Evolutionary conservation across 2,888 invertebrate species (phyloP).

Genomic region (Caenorhabditis angaria): DNA sequence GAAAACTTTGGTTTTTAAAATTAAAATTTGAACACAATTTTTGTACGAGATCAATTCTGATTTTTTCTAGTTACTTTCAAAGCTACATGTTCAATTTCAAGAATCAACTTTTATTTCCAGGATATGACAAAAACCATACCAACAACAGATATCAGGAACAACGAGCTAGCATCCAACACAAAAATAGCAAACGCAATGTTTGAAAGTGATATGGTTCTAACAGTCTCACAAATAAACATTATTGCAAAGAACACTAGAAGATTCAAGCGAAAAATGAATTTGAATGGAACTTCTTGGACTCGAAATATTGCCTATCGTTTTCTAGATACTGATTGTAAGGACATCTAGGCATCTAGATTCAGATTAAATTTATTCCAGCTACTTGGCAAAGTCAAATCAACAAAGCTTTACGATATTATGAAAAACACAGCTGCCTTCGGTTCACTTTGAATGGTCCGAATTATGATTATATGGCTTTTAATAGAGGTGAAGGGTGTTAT

Average conservation of each 20-base stretch:
- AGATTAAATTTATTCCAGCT: conserved; percentile 24
- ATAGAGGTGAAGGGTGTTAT: conserved; percentile 57
- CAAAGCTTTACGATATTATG: conserved; percentile 56
- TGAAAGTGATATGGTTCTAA: conserved; percentile 47
- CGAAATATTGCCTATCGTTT: conserved; percentile 48
- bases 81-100: too few species aligned
- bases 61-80: too few species aligned
- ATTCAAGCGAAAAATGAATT: conserved; percentile 36
- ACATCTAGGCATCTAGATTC: not conserved
- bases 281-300: conserved; percentile 43
- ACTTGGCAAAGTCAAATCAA: conserved; percentile 57
- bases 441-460: conserved; percentile 50
- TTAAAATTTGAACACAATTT: too few species aligned
- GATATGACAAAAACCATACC: conserved; percentile 33
- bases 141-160: conserved; percentile 21
- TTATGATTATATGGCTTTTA: conserved; percentile 49
- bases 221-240: conserved; percentile 43
- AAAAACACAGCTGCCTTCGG: conserved; percentile 62
- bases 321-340: conserved; percentile 46
- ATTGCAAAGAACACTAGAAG: conserved; percentile 23
- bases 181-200: conserved; percentile 44
- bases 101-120: conserved; percentile 7
- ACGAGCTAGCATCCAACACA: conserved; percentile 41
- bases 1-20: too few species aligned
- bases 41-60: too few species aligned